These are phyloP conservation scores for Tylochromis polylepis DNA, from an alignment of 2,113 vertebrate species.

Conservation along the genomic window DNA sequence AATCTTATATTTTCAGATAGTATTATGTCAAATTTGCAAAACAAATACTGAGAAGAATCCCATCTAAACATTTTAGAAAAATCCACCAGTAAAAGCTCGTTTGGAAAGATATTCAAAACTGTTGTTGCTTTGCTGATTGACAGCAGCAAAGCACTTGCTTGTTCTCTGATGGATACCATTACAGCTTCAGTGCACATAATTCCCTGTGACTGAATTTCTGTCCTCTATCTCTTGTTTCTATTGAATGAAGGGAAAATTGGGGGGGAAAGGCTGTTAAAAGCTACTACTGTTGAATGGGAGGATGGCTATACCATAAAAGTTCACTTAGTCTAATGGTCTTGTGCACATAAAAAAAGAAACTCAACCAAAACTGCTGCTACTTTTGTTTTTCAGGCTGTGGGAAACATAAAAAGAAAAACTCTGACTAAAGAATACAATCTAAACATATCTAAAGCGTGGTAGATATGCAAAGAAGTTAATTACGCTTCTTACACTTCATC, in stretches of 20 bases:
- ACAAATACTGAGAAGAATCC: background rate
- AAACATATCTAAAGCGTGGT: background rate
- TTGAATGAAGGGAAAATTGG: background rate
- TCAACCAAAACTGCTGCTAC: too few relatives aligned
- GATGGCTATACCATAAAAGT: background rate
- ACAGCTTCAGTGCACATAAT: background rate
- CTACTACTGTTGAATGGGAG: background rate
- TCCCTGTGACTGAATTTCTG: background rate
- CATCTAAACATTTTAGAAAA: fast-evolving
- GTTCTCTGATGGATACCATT: background rate
- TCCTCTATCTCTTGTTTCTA: background rate
- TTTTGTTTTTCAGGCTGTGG: background rate
- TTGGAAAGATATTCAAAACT: fast-evolving
- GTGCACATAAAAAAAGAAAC: background rate
- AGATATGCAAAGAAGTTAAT: background rate
- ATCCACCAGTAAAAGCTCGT: background rate
- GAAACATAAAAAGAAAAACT: background rate
- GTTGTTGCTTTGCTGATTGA: background rate
- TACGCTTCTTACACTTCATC: background rate
- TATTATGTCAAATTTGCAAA: background rate
- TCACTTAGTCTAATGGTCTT: background rate
- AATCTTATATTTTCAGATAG: background rate
- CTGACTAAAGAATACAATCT: background rate
- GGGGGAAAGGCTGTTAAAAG: background rate
- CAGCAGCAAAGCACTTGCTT: background rate